phyloP scores from a whole-genome alignment of 1,140 invertebrate genomes.

The Drosophila lacteicornis region DNA sequence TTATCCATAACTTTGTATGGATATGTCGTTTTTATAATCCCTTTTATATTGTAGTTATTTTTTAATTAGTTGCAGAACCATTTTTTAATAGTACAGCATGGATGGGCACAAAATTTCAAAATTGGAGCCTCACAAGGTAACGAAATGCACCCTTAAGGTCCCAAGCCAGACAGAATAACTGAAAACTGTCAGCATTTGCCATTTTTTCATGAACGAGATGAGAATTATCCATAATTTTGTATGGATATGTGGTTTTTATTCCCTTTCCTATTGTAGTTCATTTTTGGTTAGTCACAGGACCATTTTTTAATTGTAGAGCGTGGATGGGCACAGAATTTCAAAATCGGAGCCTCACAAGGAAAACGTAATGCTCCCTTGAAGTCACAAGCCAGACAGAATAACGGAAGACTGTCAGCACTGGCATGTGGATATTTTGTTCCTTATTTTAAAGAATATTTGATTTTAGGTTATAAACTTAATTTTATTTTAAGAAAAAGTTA shows the following conservation, averaged over 20 bases:
- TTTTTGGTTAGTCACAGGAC: background rate
- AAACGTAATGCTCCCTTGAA: background rate
- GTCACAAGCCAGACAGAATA: background rate
- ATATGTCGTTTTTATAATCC: background rate
- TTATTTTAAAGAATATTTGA: background rate
- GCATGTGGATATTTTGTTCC: background rate
- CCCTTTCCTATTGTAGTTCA: background rate
- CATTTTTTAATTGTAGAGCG: background rate
- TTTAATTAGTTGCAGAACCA: background rate
- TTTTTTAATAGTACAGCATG: background rate
- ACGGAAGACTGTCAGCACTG: no score
- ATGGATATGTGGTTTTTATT: background rate
- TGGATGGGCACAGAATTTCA: no score
- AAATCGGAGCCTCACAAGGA: background rate
- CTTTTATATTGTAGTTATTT: background rate
- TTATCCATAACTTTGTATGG: background rate
- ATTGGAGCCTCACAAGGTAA: background rate
- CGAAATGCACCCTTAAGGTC: background rate
- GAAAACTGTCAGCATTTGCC: background rate
- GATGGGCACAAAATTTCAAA: no score
- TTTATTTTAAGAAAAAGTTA: background rate
- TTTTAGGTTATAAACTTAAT: background rate
- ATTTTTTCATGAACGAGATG: background rate
- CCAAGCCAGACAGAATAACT: background rate
- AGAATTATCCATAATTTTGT: background rate